These are phyloP conservation scores for Drosophila malerkotliana DNA, from an alignment of 1,140 invertebrate species.

Conservation along the genomic window DNA sequence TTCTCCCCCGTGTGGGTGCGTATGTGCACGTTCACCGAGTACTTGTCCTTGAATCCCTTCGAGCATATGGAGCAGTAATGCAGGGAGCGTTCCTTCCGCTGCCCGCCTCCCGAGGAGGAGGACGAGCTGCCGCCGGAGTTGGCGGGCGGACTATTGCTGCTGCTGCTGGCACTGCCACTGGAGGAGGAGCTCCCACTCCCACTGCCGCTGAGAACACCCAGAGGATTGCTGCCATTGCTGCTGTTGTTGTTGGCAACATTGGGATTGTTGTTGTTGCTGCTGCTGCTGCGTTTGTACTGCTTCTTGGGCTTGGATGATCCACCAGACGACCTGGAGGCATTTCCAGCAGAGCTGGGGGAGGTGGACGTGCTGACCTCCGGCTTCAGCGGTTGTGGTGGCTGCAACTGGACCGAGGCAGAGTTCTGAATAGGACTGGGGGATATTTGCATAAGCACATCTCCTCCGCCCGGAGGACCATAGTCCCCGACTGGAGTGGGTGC, in stretches of 20 bases:
- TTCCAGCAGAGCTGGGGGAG: constrained; percentile 26
- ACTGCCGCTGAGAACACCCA: constrained; percentile 51
- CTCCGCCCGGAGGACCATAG: constrained; percentile 31
- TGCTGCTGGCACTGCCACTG: constrained; percentile 74
- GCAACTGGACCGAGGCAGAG: constrained; percentile 60
- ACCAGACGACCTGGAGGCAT: constrained; percentile 38
- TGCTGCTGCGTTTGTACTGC: constrained; percentile 85
- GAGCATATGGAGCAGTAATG: constrained; percentile 96
- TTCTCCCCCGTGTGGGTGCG: constrained; percentile 94
- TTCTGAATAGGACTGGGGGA: constrained; percentile 48
- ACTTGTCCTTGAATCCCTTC: constrained; percentile 97
- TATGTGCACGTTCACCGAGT: constrained; percentile 96
- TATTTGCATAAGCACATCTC: constrained; percentile 76
- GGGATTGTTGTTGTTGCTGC: constrained; percentile 64
- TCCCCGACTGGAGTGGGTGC: constrained; percentile 59
- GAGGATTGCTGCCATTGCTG: constrained; percentile 79
- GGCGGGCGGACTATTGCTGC: constrained; percentile 66
- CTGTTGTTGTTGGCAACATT: constrained; percentile 74
- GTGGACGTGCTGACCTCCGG: constrained; percentile 73
- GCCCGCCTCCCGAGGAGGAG: constrained; percentile 78
- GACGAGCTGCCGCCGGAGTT: constrained; percentile 55
- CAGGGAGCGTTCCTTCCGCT: constrained; percentile 92
- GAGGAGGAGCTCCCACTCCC: constrained; percentile 58
- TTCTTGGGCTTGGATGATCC: constrained; percentile 82
- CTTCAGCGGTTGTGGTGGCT: constrained; percentile 72